Evolutionary conservation across 2,797 vertebrate genomes (phyloP).

Genomic region (Garrulus glandarius): DNA sequence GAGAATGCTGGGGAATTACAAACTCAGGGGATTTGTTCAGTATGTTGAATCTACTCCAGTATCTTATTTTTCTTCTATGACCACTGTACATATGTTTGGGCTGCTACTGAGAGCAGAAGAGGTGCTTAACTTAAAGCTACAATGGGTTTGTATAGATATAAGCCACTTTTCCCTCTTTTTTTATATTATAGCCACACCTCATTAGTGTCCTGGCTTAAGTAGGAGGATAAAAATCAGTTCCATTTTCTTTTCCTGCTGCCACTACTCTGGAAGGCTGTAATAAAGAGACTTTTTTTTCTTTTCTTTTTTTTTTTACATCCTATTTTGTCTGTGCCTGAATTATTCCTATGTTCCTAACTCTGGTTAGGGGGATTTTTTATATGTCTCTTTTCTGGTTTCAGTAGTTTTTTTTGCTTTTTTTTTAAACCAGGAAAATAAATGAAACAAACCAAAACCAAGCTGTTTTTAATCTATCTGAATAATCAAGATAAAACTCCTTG

Average conservation of each 20-base stretch:
- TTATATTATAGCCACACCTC: not conserved
- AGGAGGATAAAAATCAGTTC: not conserved
- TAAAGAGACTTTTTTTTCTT: too few relatives aligned
- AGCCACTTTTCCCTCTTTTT: not conserved
- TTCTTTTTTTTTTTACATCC: not conserved
- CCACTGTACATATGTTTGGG: not conserved
- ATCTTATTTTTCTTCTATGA: slow-evolving; percentile 34
- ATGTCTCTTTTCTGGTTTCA: not conserved
- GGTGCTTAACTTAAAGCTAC: not conserved
- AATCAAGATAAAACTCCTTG: not conserved
- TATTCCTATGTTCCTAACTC: not conserved
- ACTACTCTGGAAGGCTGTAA: not conserved
- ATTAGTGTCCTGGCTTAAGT: not conserved
- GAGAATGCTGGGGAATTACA: slow-evolving; percentile 60
- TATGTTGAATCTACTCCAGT: slow-evolving; percentile 62
- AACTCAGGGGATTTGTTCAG: slow-evolving; percentile 54
- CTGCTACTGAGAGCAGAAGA: not conserved
- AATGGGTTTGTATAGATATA: not conserved
- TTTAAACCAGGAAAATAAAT: not conserved
- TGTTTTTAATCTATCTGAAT: not conserved
- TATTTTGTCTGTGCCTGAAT: not conserved
- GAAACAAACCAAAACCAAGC: not conserved
- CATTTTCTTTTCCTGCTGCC: not conserved
- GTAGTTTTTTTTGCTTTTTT: not conserved
- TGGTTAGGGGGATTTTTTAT: not conserved